Evolutionary conservation across 30 jellyfish, hydroid and myxozoan species (phyloP).

Genomic region (Hydractinia echinata): DNA sequence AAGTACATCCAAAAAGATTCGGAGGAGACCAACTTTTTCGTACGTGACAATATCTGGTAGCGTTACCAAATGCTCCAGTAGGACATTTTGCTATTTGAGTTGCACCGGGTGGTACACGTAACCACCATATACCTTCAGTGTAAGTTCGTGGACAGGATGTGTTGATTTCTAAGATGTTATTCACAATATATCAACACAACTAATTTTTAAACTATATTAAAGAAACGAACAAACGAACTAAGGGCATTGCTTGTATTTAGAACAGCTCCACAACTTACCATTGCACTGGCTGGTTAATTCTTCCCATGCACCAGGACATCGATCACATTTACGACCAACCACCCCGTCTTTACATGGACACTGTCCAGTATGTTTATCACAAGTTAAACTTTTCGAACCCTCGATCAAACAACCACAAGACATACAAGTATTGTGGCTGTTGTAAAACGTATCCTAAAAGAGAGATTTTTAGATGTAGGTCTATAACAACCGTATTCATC

Average conservation of each 20-base stretch:
- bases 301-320: conserved; percentile 91
- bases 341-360: conserved; percentile 87
- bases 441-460: conserved; percentile 55
- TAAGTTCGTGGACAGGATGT: conserved; percentile 92
- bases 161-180: conserved; percentile 64
- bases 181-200: not conserved
- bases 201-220: not conserved
- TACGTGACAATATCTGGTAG: conserved; percentile 88
- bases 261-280: conserved; percentile 45
- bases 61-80: conserved; percentile 72
- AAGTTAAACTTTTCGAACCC: conserved; percentile 60
- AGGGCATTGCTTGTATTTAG: not conserved
- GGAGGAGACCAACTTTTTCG: conserved; percentile 81
- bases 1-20: conserved; percentile 66
- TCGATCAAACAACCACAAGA: conserved; percentile 66
- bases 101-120: conserved; percentile 64
- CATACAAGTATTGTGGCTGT: conserved; percentile 43
- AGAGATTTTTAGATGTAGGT: not conserved
- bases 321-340: conserved; percentile 85
- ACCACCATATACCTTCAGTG: conserved; percentile 82
- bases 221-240: not conserved
- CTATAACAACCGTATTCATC: no score
- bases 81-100: conserved; percentile 74
- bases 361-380: conserved; percentile 85
- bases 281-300: conserved; percentile 70